These are phyloP conservation scores for Lobophora halterata DNA, from an alignment of 2,888 invertebrate genomes.

Conservation along the genomic window DNA sequence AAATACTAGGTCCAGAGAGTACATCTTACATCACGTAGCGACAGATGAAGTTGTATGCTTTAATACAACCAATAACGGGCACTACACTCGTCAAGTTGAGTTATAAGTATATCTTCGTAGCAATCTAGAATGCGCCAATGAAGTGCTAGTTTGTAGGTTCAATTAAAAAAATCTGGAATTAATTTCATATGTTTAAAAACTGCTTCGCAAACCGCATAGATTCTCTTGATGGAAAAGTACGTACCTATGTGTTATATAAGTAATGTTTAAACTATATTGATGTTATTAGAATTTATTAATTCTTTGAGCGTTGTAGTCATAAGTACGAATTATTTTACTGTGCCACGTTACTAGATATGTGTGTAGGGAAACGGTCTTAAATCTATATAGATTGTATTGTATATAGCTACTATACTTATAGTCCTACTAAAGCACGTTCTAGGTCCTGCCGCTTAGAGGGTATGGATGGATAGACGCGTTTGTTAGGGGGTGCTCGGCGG, in stretches of 20 bases:
- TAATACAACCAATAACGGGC: too few species aligned
- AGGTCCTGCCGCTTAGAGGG: conserved; percentile 48
- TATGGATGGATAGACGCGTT: conserved; percentile 38
- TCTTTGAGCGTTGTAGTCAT: too few species aligned
- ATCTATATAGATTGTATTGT: conserved; percentile 59
- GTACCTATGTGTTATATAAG: conserved; percentile 16
- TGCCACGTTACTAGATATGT: conserved; percentile 20
- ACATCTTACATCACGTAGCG: too few species aligned
- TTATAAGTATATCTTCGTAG: too few species aligned
- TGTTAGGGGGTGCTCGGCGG: conserved; percentile 31
- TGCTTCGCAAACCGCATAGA: conserved; percentile 17
- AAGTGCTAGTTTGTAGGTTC: too few species aligned
- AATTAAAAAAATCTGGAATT: too few species aligned
- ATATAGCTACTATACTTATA: conserved; percentile 55
- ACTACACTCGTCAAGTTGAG: too few species aligned
- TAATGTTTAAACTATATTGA: conserved; percentile 26
- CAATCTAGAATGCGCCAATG: too few species aligned
- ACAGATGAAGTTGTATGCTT: too few species aligned
- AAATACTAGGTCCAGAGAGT: too few species aligned
- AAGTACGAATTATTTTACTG: too few species aligned
- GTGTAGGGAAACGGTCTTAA: conserved; percentile 55
- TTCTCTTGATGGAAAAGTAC: conserved; percentile 6
- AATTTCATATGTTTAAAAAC: not conserved
- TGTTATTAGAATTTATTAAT: too few species aligned
- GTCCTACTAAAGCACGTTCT: conserved; percentile 49